Base-by-base conservation (phyloP, 2,797 vertebrate genomes). In the Anableps anableps region DNA sequence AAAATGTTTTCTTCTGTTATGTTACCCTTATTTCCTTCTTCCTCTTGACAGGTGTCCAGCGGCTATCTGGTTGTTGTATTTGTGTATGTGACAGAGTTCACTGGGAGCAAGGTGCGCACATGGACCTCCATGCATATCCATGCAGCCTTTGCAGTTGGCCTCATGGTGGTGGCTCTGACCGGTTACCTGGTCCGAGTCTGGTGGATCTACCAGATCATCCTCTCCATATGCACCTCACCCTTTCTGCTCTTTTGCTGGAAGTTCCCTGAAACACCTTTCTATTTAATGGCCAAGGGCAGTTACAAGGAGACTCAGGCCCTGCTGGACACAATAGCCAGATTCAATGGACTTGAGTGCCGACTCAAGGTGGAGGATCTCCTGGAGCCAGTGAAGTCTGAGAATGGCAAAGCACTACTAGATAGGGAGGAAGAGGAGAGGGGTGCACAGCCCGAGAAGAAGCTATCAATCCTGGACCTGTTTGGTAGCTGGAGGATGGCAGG, bases 121-220 rank as follows among this genome's bases (percentile, higher is more conserved):
- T 99, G 97, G 97, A 97, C 97, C 45, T 98, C 97, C 45, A 98
- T 98, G 96, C 97, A 99, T 36, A 94, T 99, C 88, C 97, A 99
- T 47, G 97, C 97, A 1, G 97, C 96, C 90, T 99, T 99, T 90
- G 97, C 97, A 0, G 36, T 97, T 3, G 98, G 98, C 88, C 10
- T 97, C 87, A 97, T 98, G 96, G 58, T 97, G 86, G 98, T 99
- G 90, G 97, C 97, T 79, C 93, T 98, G 81, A 95, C 95, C 2
- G 98, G 97, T 81, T 99, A 97, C 94, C 92, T 98, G 79, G 94
- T 97, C 85, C 96, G 96, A 9, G 95, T 96, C 78, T 98, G 97
- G 97, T 97, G 98, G 97, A 91, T 97, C 89, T 99, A 98, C 93
- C 98, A 98, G 94, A 94, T 99, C 80, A 92, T 97, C 90, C 97